phyloP scores from a whole-genome alignment of 2,797 vertebrate species.

The Picus viridis region DNA sequence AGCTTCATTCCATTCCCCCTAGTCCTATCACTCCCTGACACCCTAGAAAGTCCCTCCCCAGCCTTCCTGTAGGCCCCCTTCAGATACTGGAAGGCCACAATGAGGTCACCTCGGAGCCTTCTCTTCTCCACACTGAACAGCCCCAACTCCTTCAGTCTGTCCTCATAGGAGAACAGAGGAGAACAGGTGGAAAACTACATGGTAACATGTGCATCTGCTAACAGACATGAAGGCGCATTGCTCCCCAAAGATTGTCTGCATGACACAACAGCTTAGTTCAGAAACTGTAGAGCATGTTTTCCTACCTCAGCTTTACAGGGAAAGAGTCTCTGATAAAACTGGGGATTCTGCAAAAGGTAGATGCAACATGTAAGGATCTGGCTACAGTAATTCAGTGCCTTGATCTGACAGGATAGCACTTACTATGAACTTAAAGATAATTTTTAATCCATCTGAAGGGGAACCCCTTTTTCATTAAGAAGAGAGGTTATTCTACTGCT shows the following conservation, averaged over 20 bases:
- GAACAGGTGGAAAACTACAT: neutral
- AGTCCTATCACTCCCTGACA: no score
- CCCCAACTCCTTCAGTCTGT: no score
- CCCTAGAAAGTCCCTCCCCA: no score
- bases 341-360: neutral
- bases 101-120: no score
- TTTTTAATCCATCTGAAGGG: neutral
- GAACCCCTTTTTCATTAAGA: neutral
- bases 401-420: neutral
- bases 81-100: no score
- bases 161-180: no score
- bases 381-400: neutral
- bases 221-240: neutral
- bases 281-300: neutral
- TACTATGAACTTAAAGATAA: neutral
- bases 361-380: neutral
- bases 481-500: neutral
- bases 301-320: neutral
- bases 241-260: rapidly evolving
- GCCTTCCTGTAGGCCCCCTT: no score
- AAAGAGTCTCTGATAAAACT: neutral
- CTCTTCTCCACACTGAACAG: no score
- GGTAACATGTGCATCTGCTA: neutral
- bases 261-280: neutral
- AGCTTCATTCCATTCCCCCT: no score